Evolutionary conservation across 2,888 invertebrate species (phyloP).

Genomic region (Chesias legatella): DNA sequence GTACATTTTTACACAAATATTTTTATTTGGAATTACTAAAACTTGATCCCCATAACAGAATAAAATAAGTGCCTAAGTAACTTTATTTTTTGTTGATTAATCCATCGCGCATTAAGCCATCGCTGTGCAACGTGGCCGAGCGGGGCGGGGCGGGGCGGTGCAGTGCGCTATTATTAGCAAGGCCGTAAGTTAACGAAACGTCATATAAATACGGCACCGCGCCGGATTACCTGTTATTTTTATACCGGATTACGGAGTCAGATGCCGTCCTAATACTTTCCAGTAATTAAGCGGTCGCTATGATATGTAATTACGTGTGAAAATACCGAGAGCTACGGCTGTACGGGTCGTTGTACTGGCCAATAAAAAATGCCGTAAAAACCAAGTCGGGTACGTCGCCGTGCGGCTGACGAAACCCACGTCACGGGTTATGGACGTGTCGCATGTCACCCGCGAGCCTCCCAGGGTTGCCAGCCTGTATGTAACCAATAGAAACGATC

Average conservation of each 20-base stretch:
- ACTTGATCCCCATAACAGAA: too few relatives aligned
- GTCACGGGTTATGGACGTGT: conserved; percentile 75
- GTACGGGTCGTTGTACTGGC: conserved; percentile 55
- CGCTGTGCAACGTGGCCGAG: too few relatives aligned
- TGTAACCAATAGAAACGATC: conserved; percentile 6
- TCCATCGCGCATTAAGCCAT: too few relatives aligned
- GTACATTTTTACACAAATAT: too few relatives aligned
- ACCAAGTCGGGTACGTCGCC: conserved; percentile 45
- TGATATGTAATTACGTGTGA: conserved; percentile 69
- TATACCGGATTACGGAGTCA: conserved; percentile 43
- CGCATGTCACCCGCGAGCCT: conserved; percentile 52
- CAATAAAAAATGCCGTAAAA: conserved; percentile 51
- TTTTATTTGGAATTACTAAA: too few relatives aligned
- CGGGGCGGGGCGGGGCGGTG: too few relatives aligned
- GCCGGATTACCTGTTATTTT: conserved; percentile 60
- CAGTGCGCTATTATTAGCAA: conserved; percentile 40
- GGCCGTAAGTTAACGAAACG: conserved; percentile 56
- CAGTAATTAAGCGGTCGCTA: conserved; percentile 71
- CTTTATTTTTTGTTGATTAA: too few relatives aligned
- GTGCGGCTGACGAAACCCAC: conserved; percentile 68
- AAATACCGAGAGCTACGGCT: conserved; percentile 63
- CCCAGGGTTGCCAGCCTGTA: conserved; percentile 35
- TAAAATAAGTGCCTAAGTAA: too few relatives aligned
- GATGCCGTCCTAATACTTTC: conserved; percentile 58
- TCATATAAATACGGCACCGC: conserved; percentile 59